phyloP scores from a whole-genome alignment of 2,888 invertebrate genomes.

The Seira ritae region DNA sequence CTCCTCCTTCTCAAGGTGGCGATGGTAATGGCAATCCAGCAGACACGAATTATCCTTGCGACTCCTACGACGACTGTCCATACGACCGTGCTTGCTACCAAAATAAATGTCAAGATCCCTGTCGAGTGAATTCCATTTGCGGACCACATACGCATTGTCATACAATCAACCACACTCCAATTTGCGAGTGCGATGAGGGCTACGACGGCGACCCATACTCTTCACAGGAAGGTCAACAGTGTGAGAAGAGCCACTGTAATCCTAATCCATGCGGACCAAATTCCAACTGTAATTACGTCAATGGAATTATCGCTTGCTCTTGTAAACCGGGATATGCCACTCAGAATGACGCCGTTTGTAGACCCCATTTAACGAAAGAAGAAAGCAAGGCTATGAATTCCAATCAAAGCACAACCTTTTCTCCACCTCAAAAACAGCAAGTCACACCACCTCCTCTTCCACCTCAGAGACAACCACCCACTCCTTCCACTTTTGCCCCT shows the following conservation, averaged over 20 bases:
- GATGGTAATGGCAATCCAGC: slow-evolving; percentile 5
- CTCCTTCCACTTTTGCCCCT: too few species aligned
- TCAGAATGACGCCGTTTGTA: slow-evolving; percentile 35
- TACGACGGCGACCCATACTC: slow-evolving; percentile 49
- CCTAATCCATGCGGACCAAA: slow-evolving; percentile 55
- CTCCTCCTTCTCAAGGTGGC: slow-evolving; percentile 21
- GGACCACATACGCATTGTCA: slow-evolving; percentile 40
- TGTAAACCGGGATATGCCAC: slow-evolving; percentile 41
- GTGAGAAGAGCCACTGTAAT: slow-evolving; percentile 33
- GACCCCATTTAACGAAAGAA: slow-evolving; percentile 10
- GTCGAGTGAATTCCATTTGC: slow-evolving; percentile 32
- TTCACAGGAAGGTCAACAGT: slow-evolving; percentile 39
- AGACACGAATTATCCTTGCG: slow-evolving; percentile 22
- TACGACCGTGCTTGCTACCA: slow-evolving; percentile 41
- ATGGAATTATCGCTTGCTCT: slow-evolving; percentile 46
- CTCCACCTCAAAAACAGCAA: too few species aligned
- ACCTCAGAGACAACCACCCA: too few species aligned
- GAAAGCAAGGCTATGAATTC: too few species aligned
- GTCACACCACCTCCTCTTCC: too few species aligned
- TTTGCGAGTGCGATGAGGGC: slow-evolving; percentile 39
- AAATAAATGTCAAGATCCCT: slow-evolving; percentile 54
- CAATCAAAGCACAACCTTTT: too few species aligned
- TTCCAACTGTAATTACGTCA: slow-evolving; percentile 43
- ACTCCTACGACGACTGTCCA: slow-evolving; percentile 40
- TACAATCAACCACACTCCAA: slow-evolving; percentile 45